A percentile compares a stretch with the other conserved stretches of the same genome.
phyloP scores from a whole-genome alignment of 2,888 invertebrate genomes.

The Platycheirus albimanus region DNA sequence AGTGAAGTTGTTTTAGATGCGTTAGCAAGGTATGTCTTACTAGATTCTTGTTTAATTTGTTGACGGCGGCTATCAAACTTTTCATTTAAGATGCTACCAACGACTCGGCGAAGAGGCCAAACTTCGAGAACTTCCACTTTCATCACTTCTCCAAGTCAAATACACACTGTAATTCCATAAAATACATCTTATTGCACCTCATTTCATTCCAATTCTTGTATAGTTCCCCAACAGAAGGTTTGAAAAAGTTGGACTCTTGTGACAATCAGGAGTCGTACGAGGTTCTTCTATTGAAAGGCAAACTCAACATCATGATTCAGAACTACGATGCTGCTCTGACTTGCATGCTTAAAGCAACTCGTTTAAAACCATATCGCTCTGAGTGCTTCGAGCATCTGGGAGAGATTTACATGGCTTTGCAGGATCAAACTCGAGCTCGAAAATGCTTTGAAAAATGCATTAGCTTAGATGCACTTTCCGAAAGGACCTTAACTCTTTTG shows the following conservation, averaged over 20 bases:
- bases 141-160: conserved; percentile 76
- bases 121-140: conserved; percentile 75
- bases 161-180: conserved; percentile 77
- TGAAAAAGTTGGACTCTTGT: conserved; percentile 83
- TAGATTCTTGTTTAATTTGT: neutral
- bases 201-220: neutral
- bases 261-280: conserved; percentile 77
- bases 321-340: conserved; percentile 86
- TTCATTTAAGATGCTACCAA: conserved; percentile 76
- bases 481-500: conserved; percentile 88
- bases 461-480: conserved; percentile 87
- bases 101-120: conserved; percentile 75
- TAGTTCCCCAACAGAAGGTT: conserved; percentile 83
- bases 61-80: too few relatives aligned
- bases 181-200: neutral
- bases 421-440: conserved; percentile 88
- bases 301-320: conserved; percentile 79
- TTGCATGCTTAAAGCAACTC: conserved; percentile 87
- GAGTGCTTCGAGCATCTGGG: conserved; percentile 90
- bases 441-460: conserved; percentile 94
- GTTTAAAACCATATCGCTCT: conserved; percentile 89
- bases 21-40: conserved; percentile 77
- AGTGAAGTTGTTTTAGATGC: conserved; percentile 69
- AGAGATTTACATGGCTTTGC: conserved; percentile 86
- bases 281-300: conserved; percentile 78